Evolutionary conservation across 1,140 invertebrate genomes (phyloP), one percentile per base, ranked within the genome.

Genomic region (Lerema accius): DNA sequence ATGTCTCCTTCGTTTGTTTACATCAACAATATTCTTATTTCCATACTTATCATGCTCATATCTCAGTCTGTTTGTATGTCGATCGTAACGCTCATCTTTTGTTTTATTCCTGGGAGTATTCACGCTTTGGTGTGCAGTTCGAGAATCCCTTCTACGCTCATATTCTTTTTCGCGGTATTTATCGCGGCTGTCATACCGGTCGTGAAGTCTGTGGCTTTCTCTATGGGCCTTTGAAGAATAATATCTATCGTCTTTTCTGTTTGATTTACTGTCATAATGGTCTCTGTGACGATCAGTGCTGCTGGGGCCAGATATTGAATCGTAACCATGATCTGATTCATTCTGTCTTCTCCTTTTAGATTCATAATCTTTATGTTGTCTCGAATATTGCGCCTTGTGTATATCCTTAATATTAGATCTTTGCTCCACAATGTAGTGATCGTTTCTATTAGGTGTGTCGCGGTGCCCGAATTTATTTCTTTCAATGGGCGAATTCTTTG

Each of bases 271-370:
- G 35, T 11, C 10, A 11, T 11, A 11, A 37, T 37, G 10, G n/a
- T 2, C 9, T 32, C 9, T n/a, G 1, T 11, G 7, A 2, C 4
- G 35, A 37, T 37, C n/a, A 32, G 28, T 32, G 4, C 7, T 32
- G 6, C 28, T 32, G 7, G 6, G 7, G 4, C 1, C 7, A 32
- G 28, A 5, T 11, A 7, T 7, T 43, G 43, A 23, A 11, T 43
- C 17, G 7, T 43, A 17, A 9, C 9, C 7, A 46, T 48, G n/a
- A 14, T 28, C 4, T 14, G 5, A 11, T n/a, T 56, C 23, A 9
- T 58, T 14, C 9, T 58, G 15, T n/a, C 40, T 11, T 45, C 53
- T 58, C 17, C 43, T 56, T 56, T 40, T 56, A 43, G 13, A 43
- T 56, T 56, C 42, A 26, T 56, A 43, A 2, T 17, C 19, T 26